Percentiles rank a stretch among this genome's conserved stretches.
Evolutionary conservation across 2,888 invertebrate genomes (phyloP).

Genomic region (Amphipoea oculea): DNA sequence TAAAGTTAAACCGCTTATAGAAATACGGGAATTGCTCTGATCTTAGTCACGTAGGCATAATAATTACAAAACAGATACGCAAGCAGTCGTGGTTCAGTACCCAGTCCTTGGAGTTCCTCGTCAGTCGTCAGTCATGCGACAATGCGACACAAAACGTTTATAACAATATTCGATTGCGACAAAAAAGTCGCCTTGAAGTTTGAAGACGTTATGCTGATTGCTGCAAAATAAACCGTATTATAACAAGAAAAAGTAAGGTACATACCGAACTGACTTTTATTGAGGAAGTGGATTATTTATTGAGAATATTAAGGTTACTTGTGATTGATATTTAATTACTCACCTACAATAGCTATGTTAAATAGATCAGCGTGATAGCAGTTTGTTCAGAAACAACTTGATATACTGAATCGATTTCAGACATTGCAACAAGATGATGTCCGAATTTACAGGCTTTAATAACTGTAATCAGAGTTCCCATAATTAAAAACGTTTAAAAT

Average conservation of each 20-base stretch:
- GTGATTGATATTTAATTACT: background rate
- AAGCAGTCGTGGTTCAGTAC: constrained; percentile 23
- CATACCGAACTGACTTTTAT: background rate
- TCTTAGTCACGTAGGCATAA: constrained; percentile 24
- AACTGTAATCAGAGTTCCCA: background rate
- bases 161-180: constrained; percentile 22
- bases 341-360: background rate
- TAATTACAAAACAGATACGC: constrained; percentile 20
- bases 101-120: constrained; percentile 34
- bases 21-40: background rate
- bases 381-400: background rate
- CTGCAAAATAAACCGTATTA: background rate
- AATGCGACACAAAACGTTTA: constrained; percentile 34
- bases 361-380: background rate
- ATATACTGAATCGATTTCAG: background rate
- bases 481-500: background rate
- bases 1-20: background rate
- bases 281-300: constrained; percentile 10
- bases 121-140: constrained; percentile 43
- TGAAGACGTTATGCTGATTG: constrained; percentile 26
- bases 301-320: background rate
- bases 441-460: too few relatives aligned
- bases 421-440: background rate
- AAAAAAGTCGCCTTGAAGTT: constrained; percentile 41
- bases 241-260: constrained; percentile 2